phyloP scores from a whole-genome alignment of 2,113 vertebrate genomes.

The Arvicanthis niloticus region DNA sequence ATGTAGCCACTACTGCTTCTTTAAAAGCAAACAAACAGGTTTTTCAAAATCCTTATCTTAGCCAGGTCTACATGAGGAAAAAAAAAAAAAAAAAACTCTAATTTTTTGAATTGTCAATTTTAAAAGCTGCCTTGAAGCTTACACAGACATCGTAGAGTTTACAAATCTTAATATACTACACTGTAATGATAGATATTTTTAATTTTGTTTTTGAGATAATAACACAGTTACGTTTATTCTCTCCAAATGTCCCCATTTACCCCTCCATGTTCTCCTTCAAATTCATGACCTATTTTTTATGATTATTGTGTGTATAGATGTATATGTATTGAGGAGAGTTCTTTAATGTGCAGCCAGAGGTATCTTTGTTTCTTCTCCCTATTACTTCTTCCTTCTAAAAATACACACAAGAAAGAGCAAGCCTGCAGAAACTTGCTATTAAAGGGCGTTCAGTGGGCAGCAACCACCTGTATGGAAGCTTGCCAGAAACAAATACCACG shows the following conservation, averaged over 20 bases:
- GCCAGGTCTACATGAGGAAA: background rate
- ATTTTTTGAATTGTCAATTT: background rate
- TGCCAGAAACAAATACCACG: background rate
- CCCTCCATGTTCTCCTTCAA: background rate
- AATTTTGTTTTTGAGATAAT: background rate
- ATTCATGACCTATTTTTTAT: background rate
- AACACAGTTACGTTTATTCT: background rate
- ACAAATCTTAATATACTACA: background rate
- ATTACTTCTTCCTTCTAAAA: background rate
- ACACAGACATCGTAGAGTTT: background rate
- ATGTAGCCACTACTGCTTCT: background rate
- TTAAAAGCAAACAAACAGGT: background rate
- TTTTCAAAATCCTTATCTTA: background rate
- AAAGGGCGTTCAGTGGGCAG: background rate
- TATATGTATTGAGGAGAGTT: background rate
- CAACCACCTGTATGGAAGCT: background rate
- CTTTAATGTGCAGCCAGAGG: background rate
- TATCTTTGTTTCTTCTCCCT: background rate
- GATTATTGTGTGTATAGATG: background rate
- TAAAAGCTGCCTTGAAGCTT: background rate
- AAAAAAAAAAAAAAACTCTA: too few relatives aligned
- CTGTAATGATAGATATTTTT: background rate
- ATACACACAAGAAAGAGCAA: background rate
- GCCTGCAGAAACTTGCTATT: background rate
- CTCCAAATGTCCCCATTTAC: background rate